These are phyloP conservation scores for Narcine bancroftii DNA, from an alignment of 2,113 vertebrate species.

Conservation along the genomic window DNA sequence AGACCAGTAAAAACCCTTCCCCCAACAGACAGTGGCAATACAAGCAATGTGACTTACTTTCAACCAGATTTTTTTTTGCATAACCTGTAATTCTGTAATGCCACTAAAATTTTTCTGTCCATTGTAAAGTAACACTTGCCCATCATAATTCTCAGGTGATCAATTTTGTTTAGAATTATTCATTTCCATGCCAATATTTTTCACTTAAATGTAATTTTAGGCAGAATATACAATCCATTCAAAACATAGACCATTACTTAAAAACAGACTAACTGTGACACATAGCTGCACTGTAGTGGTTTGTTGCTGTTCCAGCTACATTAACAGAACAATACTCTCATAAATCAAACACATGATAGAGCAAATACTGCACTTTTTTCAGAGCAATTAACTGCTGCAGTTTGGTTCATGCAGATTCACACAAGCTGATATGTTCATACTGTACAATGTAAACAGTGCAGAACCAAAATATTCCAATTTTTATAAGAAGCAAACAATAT, in stretches of 20 bases:
- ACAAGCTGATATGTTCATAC: constrained; percentile 62
- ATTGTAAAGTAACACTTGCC: constrained; percentile 49
- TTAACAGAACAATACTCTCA: constrained; percentile 45
- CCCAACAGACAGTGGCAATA: neutral
- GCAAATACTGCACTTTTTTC: constrained; percentile 55
- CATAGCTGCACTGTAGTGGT: constrained; percentile 61
- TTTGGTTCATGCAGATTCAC: constrained; percentile 59
- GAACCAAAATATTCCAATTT: constrained; percentile 48
- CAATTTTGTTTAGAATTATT: constrained; percentile 52
- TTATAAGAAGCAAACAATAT: constrained; percentile 7
- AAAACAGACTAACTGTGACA: constrained; percentile 57
- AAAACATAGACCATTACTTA: constrained; percentile 49
- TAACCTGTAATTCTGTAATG: constrained; percentile 56
- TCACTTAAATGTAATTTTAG: constrained; percentile 63
- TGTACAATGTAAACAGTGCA: constrained; percentile 89
- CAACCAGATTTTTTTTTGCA: constrained; percentile 37
- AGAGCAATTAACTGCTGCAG: constrained; percentile 62
- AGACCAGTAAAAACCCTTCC: neutral
- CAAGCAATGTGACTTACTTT: neutral
- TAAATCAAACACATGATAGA: constrained; percentile 60
- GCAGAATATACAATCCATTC: constrained; percentile 64
- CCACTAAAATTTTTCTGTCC: constrained; percentile 45
- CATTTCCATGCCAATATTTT: constrained; percentile 55
- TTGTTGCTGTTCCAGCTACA: constrained; percentile 57
- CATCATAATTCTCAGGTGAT: constrained; percentile 57